Evolutionary conservation across 2,888 invertebrate genomes (phyloP), one percentile per base, ranked within the genome.

Genomic region (Leucophenga montana): DNA sequence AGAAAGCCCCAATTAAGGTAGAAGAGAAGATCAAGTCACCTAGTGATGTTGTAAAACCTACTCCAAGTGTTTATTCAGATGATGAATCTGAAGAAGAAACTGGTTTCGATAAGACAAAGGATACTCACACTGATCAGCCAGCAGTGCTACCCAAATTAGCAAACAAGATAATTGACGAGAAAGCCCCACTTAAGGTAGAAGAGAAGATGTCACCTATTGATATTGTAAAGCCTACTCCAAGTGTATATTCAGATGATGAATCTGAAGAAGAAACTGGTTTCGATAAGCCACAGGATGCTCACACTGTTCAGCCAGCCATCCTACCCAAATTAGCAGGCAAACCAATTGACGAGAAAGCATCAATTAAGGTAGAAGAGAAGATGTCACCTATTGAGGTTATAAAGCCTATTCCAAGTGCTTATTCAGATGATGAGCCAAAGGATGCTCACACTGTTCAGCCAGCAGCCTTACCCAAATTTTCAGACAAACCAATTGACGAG

Each of bases 341-440:
- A 27, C n/a, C 56, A 5, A 54, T 57, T 46, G 56, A 70, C 59
- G 75, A 75, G 22, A 76, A 74, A 2, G 44, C 59, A n/a, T 14
- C 59, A 22, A 31, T 59, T 14, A 31, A 31, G n/a, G 59, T 77
- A 56, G 79, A 78, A 53, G 59, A 59, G 27, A 18, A 18, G 27
- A 3, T 27, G 31, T 33, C n/a, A 31, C 9, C 3, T 1, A 57
- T 57, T 16, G 27, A 27, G 2, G 27, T 27, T 27, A 2, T 27
- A 27, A 27, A 27, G 4, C 3, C 27, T 4, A 27, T 4, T 27
- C 4, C 27, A 3, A 2, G 4, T 27, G 27, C 4, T 27, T 27
- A 27, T 27, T 27, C 27, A 3, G 27, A 27, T 27, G 27, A 27
- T 27, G 27, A 27, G 27, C 27, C 4, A 27, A 27, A 27, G 4